Conservation (phyloP, 2,888 invertebrate species). For the Seira sanloemensis region DNA sequence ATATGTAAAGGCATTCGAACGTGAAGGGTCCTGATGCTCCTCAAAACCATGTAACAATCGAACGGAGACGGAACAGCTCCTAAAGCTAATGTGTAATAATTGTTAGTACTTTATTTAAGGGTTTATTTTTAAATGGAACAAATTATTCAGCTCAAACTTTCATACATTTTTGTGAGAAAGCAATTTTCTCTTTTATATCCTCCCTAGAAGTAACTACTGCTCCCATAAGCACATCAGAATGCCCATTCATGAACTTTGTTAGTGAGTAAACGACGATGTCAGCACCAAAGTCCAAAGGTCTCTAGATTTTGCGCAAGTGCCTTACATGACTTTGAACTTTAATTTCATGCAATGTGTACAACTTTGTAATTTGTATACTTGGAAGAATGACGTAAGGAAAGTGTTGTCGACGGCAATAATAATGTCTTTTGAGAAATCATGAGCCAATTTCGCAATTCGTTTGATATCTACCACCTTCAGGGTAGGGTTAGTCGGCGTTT, state of each 20-base stretch:
- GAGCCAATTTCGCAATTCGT: conserved; percentile 76
- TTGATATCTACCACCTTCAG: conserved; percentile 79
- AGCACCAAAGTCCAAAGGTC: conserved; percentile 92
- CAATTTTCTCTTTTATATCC: conserved; percentile 82
- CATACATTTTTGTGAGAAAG: conserved; percentile 91
- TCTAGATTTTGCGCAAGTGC: too few species aligned
- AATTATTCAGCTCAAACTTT: background rate
- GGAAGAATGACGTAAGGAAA: conserved; percentile 79
- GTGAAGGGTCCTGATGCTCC: conserved; percentile 79
- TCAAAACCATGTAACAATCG: conserved; percentile 80
- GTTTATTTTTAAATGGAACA: background rate
- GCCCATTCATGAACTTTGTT: conserved; percentile 97
- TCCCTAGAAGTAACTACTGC: conserved; percentile 86
- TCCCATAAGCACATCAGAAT: conserved; percentile 98
- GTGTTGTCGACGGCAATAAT: conserved; percentile 80
- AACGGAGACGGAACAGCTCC: conserved; percentile 76
- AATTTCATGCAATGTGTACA: background rate
- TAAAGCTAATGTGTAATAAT: conserved; percentile 7
- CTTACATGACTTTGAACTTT: too few species aligned
- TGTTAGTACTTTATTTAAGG: background rate
- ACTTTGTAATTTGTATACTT: conserved; percentile 75
- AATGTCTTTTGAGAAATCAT: conserved; percentile 75
- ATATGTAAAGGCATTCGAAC: conserved; percentile 79
- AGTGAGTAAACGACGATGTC: conserved; percentile 94
- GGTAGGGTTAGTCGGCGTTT: conserved; percentile 81